A percentile compares a stretch with the other conserved stretches of the same genome.
These are phyloP conservation scores for Glyphotaelius pellucidus DNA, from an alignment of 2,888 invertebrate species.

Conservation along the genomic window DNA sequence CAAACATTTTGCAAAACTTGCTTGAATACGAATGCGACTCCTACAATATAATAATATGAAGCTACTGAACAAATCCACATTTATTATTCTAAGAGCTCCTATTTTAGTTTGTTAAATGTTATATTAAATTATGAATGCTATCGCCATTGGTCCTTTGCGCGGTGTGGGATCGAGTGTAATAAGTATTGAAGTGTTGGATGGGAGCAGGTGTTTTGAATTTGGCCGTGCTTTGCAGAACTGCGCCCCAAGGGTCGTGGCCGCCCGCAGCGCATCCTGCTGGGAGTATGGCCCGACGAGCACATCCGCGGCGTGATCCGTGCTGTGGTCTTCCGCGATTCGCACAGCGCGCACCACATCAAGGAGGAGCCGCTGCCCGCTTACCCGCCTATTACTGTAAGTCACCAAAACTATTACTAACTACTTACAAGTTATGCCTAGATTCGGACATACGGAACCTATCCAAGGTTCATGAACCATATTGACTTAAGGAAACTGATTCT, in stretches of 20 bases:
- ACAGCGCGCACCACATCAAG: conserved; percentile 83
- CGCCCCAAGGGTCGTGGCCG: conserved; percentile 94
- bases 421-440: too few species aligned
- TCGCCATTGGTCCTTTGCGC: background rate
- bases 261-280: conserved; percentile 92
- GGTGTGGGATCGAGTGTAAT: background rate
- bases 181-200: background rate
- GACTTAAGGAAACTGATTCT: too few species aligned
- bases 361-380: conserved; percentile 82
- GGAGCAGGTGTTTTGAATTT: background rate
- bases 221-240: conserved; percentile 80
- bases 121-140: background rate
- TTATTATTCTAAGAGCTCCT: background rate
- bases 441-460: too few species aligned
- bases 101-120: background rate
- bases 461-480: too few species aligned
- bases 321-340: conserved; percentile 93
- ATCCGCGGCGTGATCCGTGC: conserved; percentile 94
- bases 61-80: background rate
- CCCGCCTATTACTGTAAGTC: conserved; percentile 79
- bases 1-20: background rate
- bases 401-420: too few species aligned
- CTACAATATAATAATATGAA: background rate
- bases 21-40: background rate
- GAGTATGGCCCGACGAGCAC: conserved; percentile 96